Evolutionary conservation across 2,888 invertebrate genomes (phyloP), one percentile per base, ranked within the genome.

Genomic region (Cephus spinipes): DNA sequence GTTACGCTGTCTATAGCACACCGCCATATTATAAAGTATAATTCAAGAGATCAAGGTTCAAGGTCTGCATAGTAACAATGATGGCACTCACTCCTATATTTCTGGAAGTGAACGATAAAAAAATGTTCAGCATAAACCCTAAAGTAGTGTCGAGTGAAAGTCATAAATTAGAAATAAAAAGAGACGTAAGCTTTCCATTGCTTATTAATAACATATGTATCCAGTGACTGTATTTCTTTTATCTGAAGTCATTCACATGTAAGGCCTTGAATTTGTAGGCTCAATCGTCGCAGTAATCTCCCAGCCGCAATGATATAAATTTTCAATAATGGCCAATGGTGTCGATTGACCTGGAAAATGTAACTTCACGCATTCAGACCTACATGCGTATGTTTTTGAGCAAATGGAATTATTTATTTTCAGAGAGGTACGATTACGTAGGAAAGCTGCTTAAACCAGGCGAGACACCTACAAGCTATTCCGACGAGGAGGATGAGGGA

Each of bases 401-500:
- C 30, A n/a, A 69, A 74, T 40, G 35, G 35, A 35, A 35, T 80
- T 40, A 32, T 74, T 31, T 34, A 68, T 69, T 93, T 94, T 12
- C 93, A 98, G 98, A 99, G 93, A 98, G 97, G 92, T 99, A 99
- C 92, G 96, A 97, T 69, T 95, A 96, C 82, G 97, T 99, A 68
- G 99, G 99, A 30, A 95, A 96, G 88, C 93, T 99, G 77, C 92
- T 99, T 89, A 97, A 96, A 89, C 98, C 98, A 1, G 98, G 98
- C 15, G 98, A 99, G 88, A 95, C 96, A 87, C 96, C 97, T 1
- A 95, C 95, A 80, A 97, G 95, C 90, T 98, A 98, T 92, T 97
- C 97, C 0, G 98, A 98, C 87, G 98, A 98, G 87, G 98, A 98
- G 85, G 94, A 94, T 87, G 91, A 95, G 92, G 90, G 89, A 74